Percentiles rank a stretch among this genome's conserved stretches.
These are phyloP conservation scores for Microtus montanus DNA, from an alignment of 2,113 vertebrate genomes.

Conservation along the genomic window DNA sequence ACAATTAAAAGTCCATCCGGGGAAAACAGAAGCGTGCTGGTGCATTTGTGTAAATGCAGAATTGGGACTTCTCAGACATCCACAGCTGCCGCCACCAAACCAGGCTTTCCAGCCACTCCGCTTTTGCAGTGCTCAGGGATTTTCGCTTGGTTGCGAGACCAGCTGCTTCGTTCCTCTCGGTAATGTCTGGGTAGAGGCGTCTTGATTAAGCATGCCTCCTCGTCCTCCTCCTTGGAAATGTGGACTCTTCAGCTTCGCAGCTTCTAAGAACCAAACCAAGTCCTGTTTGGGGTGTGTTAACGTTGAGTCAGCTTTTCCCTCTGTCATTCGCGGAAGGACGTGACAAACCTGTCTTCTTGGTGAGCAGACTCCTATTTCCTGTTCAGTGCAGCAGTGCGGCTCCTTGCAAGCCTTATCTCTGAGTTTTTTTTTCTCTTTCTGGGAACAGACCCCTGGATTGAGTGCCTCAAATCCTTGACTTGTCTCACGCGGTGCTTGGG, in stretches of 20 bases:
- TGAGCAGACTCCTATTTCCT: not conserved
- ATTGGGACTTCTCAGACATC: slow-evolving; percentile 38
- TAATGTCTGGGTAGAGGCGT: slow-evolving; percentile 40
- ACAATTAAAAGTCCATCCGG: slow-evolving; percentile 65
- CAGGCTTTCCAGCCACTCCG: not conserved
- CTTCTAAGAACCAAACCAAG: not conserved
- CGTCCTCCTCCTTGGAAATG: slow-evolving; percentile 9
- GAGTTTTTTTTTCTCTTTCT: not conserved
- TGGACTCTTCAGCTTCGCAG: slow-evolving; percentile 10
- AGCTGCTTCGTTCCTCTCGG: slow-evolving; percentile 59
- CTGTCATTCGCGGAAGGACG: not conserved
- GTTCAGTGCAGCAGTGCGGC: not conserved
- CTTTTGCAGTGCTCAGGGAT: slow-evolving; percentile 64
- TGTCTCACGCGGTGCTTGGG: not conserved
- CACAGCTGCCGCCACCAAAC: slow-evolving; percentile 42
- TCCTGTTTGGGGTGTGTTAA: not conserved
- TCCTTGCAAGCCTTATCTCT: not conserved
- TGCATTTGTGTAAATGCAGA: slow-evolving; percentile 56
- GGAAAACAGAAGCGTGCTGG: slow-evolving; percentile 58
- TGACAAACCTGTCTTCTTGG: not conserved
- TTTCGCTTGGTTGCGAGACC: slow-evolving; percentile 47
- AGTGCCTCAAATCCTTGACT: not conserved
- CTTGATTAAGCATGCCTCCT: slow-evolving; percentile 50
- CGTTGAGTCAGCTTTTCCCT: not conserved
- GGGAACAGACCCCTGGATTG: not conserved